Percentiles rank a stretch among this genome's conserved stretches.
Evolutionary conservation across 1,140 invertebrate species (phyloP).

Genomic region (Drosophila sp.): DNA sequence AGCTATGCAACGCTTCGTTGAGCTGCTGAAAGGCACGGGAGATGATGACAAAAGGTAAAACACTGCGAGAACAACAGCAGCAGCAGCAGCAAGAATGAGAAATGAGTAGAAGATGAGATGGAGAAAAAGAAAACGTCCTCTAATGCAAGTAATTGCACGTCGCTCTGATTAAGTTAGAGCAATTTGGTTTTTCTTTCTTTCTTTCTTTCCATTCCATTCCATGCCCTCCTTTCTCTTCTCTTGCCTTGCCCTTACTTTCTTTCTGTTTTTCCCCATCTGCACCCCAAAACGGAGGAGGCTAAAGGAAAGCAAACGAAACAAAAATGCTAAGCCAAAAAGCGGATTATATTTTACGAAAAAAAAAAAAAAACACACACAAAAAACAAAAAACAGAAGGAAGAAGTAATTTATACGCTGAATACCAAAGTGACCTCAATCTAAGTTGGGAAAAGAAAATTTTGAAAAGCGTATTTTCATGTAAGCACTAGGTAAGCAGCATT

Average conservation of each 20-base stretch:
- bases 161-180: slow-evolving; percentile 71
- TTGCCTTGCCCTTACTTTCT: not conserved
- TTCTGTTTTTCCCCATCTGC: not conserved
- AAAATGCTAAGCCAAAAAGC: slow-evolving; percentile 72
- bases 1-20: slow-evolving; percentile 38
- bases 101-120: slow-evolving; percentile 37
- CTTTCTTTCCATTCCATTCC: slow-evolving; percentile 21
- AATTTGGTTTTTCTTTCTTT: slow-evolving; percentile 60
- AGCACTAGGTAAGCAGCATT: slow-evolving; percentile 1
- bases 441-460: slow-evolving; percentile 15
- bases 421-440: slow-evolving; percentile 55
- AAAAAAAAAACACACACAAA: not conserved
- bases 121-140: slow-evolving; percentile 50
- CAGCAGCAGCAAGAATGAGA: slow-evolving; percentile 22
- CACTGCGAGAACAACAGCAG: slow-evolving; percentile 1
- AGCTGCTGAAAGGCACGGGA: slow-evolving; percentile 68
- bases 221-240: not conserved
- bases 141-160: slow-evolving; percentile 77
- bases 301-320: slow-evolving; percentile 13
- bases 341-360: slow-evolving; percentile 60
- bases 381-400: not conserved
- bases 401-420: slow-evolving; percentile 67
- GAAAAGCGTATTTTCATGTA: slow-evolving; percentile 8
- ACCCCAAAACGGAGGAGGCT: not conserved
- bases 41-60: slow-evolving; percentile 74